Conservation (phyloP, 2,113 vertebrate species). For the Colius striatus region DNA sequence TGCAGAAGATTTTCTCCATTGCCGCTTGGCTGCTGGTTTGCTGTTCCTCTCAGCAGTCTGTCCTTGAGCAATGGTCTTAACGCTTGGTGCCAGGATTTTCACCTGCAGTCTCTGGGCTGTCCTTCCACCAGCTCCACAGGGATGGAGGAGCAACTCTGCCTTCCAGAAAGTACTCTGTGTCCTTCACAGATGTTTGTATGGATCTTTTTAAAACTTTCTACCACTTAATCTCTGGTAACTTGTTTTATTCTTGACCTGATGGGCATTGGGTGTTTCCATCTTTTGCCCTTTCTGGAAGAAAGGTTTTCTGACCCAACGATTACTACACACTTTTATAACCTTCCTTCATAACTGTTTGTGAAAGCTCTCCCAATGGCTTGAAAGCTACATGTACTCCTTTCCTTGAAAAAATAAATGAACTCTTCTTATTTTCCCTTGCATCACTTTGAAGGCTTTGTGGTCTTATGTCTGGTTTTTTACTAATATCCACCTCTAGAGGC, state of each 20-base stretch:
- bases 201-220: not conserved
- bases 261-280: not conserved
- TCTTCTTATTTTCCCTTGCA: not conserved
- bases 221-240: not conserved
- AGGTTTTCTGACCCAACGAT: not conserved
- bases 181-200: not conserved
- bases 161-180: constrained; percentile 28
- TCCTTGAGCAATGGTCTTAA: not conserved
- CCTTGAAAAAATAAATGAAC: not conserved
- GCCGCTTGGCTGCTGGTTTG: not conserved
- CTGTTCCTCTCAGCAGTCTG: not conserved
- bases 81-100: constrained; percentile 32
- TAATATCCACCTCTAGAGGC: not conserved
- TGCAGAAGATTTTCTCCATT: constrained; percentile 10
- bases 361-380: not conserved
- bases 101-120: constrained; percentile 37
- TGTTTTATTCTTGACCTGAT: not conserved
- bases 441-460: not conserved
- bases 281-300: not conserved
- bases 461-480: not conserved
- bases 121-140: not conserved
- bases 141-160: not conserved
- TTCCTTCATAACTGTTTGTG: not conserved
- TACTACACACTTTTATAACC: not conserved
- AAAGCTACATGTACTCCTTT: not conserved